A percentile compares a stretch with the other conserved stretches of the same genome.
phyloP scores from a whole-genome alignment of 1,140 invertebrate genomes.

The Trachymyrmex cornetzi region DNA sequence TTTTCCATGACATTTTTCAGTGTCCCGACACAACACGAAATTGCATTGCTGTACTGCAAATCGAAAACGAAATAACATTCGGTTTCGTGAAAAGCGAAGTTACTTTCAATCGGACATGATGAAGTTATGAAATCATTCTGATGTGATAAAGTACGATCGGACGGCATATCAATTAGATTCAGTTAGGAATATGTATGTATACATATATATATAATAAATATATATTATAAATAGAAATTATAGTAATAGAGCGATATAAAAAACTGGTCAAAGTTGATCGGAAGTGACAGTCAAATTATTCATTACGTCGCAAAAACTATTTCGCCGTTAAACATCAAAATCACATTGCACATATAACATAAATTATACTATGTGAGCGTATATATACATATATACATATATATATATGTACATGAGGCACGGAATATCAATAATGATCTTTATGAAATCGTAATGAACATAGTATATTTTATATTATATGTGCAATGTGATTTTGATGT shows the following conservation, averaged over 20 bases:
- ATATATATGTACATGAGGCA: no score
- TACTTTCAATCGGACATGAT: constrained; percentile 45
- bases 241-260: not conserved
- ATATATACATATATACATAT: not conserved
- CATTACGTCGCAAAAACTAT: not conserved
- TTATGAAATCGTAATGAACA: not conserved
- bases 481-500: constrained; percentile 4
- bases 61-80: constrained; percentile 57
- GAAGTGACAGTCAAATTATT: not conserved
- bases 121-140: not conserved
- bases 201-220: not conserved
- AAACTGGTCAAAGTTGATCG: constrained; percentile 3
- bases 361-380: not conserved
- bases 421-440: not conserved
- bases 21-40: constrained; percentile 41
- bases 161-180: not conserved
- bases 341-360: constrained; percentile 9
- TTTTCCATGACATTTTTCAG: constrained; percentile 25
- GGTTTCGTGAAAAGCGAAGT: constrained; percentile 42
- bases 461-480: not conserved
- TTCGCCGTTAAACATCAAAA: not conserved
- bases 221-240: not conserved
- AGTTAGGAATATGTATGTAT: not conserved
- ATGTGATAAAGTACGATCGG: constrained; percentile 41
- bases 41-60: constrained; percentile 37